Evolutionary conservation across 2,888 invertebrate species (phyloP).

Genomic region (Formica aserva): DNA sequence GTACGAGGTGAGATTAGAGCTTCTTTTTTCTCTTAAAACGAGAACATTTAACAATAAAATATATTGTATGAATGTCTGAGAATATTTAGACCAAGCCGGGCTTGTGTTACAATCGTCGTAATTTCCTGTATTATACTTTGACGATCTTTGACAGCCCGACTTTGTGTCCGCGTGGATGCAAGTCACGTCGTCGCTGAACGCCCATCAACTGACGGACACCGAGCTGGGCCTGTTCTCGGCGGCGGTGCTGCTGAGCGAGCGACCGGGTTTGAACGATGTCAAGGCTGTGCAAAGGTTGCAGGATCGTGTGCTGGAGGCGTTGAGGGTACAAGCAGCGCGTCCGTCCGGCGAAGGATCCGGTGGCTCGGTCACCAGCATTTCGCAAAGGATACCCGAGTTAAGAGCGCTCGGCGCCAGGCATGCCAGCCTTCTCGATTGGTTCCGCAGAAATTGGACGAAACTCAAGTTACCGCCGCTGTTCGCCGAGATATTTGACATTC

Average conservation of each 20-base stretch:
- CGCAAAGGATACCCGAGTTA: constrained; percentile 91
- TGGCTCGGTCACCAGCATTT: constrained; percentile 85
- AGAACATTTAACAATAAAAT: background rate
- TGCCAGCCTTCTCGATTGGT: constrained; percentile 95
- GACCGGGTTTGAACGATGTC: constrained; percentile 92
- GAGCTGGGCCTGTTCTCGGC: constrained; percentile 96
- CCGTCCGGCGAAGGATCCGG: constrained; percentile 78
- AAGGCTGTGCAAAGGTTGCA: constrained; percentile 93
- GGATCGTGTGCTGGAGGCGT: constrained; percentile 94
- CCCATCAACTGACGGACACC: constrained; percentile 93
- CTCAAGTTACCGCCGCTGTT: constrained; percentile 96
- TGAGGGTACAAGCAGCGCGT: constrained; percentile 90
- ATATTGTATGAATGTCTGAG: too few species aligned
- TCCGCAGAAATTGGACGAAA: constrained; percentile 94
- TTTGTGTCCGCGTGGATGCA: constrained; percentile 94
- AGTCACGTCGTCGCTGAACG: constrained; percentile 92
- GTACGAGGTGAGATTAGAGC: constrained; percentile 90
- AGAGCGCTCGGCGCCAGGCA: constrained; percentile 93
- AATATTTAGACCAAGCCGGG: background rate
- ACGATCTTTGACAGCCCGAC: constrained; percentile 88
- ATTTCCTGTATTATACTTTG: background rate
- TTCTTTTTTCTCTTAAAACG: background rate
- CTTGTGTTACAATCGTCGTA: background rate
- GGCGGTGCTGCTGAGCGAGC: constrained; percentile 93
- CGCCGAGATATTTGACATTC: constrained; percentile 98